A percentile compares a stretch with the other conserved stretches of the same genome.
Conservation (phyloP, 2,113 vertebrate species). For the Indicator maculatus region DNA sequence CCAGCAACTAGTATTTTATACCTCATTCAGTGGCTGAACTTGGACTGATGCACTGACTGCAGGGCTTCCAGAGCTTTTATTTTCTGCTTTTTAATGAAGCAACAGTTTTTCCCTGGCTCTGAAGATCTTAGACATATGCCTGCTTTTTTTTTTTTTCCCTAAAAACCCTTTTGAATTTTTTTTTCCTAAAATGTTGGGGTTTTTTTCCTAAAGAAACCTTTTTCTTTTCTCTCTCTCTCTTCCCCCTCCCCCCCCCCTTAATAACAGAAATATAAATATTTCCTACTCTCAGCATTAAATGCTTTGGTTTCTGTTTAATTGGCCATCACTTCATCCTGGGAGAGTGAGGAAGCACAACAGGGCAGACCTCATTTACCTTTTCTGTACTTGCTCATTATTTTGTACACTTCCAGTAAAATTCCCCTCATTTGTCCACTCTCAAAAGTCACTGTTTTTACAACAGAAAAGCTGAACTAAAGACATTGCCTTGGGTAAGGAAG, state of each 20-base stretch:
- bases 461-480: not conserved
- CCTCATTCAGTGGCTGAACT: not conserved
- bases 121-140: not conserved
- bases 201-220: too few relatives aligned
- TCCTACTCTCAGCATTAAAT: not conserved
- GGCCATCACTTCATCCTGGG: not conserved
- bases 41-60: not conserved
- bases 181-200: too few relatives aligned
- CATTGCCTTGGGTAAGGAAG: constrained; percentile 22
- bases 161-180: not conserved
- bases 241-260: not conserved
- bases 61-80: not conserved
- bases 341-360: constrained; percentile 1
- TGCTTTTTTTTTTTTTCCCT: not conserved
- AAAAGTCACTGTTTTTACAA: not conserved
- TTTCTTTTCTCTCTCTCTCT: not conserved
- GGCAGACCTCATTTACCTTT: constrained; percentile 10
- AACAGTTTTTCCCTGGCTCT: not conserved
- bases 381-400: constrained; percentile 4
- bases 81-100: not conserved
- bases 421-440: constrained; percentile 23
- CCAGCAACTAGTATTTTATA: not conserved
- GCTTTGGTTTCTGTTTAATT: not conserved
- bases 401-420: not conserved
- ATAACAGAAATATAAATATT: not conserved